These are phyloP conservation scores for Pseudonaja textilis DNA, from an alignment of 2,113 vertebrate genomes.

Conservation along the genomic window DNA sequence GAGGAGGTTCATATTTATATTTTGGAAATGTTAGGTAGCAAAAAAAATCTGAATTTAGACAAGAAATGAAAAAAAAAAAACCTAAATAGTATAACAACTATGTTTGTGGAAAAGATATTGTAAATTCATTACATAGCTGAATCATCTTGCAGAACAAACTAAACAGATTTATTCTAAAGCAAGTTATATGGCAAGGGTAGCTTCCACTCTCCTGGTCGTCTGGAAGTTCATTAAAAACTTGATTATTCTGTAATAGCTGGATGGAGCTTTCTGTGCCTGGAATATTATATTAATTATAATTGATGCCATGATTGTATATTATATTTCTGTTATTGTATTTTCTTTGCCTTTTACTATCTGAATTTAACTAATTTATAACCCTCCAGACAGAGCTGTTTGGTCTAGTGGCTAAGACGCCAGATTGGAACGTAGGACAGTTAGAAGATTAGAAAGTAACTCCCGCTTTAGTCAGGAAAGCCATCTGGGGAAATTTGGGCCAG, in stretches of 20 bases:
- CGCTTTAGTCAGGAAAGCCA: background rate
- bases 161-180: background rate
- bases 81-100: background rate
- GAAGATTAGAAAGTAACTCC: background rate
- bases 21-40: background rate
- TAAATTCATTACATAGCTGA: background rate
- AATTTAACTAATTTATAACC: background rate
- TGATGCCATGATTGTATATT: background rate
- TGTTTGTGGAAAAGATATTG: background rate
- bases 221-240: background rate
- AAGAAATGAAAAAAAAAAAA: background rate
- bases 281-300: background rate
- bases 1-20: background rate
- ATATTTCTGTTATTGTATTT: background rate
- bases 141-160: background rate
- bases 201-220: background rate
- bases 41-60: background rate
- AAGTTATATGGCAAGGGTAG: background rate
- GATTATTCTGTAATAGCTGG: background rate
- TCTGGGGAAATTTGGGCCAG: background rate
- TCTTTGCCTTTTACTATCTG: background rate
- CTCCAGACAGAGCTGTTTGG: background rate
- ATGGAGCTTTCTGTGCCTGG: background rate
- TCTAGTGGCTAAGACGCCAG: background rate
- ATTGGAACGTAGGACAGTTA: background rate